phyloP scores from a whole-genome alignment of 2,888 invertebrate genomes.

The Ptychoptera albimana region DNA sequence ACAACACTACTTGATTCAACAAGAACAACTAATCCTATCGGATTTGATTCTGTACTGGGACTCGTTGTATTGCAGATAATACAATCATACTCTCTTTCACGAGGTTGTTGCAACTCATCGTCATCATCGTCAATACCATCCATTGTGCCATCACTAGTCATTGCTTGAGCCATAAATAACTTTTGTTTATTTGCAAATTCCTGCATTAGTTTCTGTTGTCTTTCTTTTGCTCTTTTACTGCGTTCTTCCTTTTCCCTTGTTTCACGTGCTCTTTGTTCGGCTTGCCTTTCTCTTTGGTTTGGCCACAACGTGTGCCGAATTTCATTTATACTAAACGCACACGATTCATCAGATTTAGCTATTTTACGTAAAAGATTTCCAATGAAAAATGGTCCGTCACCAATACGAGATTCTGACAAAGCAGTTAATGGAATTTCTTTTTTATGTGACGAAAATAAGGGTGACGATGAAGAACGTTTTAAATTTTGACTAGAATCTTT shows the following conservation, averaged over 20 bases:
- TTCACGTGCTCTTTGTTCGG: conserved; percentile 49
- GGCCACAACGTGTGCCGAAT: conserved; percentile 67
- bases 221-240: conserved; percentile 68
- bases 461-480: not conserved
- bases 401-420: conserved; percentile 34
- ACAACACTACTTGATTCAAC: conserved; percentile 76
- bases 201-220: conserved; percentile 83
- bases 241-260: conserved; percentile 63
- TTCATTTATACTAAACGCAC: conserved; percentile 51
- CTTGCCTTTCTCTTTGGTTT: conserved; percentile 59
- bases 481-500: conserved; percentile 9
- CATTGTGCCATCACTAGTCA: conserved; percentile 45
- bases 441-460: not conserved
- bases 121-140: conserved; percentile 42
- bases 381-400: conserved; percentile 81
- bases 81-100: conserved; percentile 73
- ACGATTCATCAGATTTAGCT: conserved; percentile 49
- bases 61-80: conserved; percentile 89
- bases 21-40: conserved; percentile 78
- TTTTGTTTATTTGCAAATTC: conserved; percentile 85
- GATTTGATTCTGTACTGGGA: conserved; percentile 65
- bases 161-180: conserved; percentile 61
- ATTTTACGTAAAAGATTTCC: conserved; percentile 64
- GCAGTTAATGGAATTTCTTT: not conserved
- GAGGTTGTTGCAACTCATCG: conserved; percentile 38